These are phyloP conservation scores for Tetragonisca angustula DNA, from an alignment of 2,888 invertebrate genomes.

Conservation along the genomic window DNA sequence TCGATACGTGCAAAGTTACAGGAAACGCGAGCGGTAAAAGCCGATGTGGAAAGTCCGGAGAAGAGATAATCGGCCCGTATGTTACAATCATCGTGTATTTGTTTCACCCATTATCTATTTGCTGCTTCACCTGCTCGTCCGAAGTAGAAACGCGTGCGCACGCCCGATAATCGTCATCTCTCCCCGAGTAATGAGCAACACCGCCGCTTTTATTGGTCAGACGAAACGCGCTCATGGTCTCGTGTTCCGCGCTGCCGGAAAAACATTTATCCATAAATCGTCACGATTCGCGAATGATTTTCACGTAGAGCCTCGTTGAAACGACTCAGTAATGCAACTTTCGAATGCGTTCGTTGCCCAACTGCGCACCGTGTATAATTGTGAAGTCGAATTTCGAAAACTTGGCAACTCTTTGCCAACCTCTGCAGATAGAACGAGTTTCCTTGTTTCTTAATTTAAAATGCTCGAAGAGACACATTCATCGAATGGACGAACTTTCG, in stretches of 20 bases:
- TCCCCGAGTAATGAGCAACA: slow-evolving; percentile 15
- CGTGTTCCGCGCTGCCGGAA: slow-evolving; percentile 15
- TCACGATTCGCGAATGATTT: not conserved
- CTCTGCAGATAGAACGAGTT: not conserved
- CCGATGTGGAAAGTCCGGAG: slow-evolving; percentile 81
- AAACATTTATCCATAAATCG: slow-evolving; percentile 22
- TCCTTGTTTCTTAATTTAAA: not conserved
- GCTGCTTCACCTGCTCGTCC: slow-evolving; percentile 74
- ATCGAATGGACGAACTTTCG: not conserved
- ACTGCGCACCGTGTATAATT: not conserved
- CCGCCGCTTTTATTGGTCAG: slow-evolving; percentile 16
- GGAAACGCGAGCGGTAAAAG: slow-evolving; percentile 76
- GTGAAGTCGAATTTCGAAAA: not conserved
- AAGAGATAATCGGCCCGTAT: slow-evolving; percentile 83
- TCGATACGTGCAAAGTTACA: slow-evolving; percentile 52
- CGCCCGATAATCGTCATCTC: slow-evolving; percentile 10
- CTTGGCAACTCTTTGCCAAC: not conserved
- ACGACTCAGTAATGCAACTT: not conserved
- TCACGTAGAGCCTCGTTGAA: not conserved
- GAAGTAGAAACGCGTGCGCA: slow-evolving; percentile 62
- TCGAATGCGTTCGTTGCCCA: not conserved
- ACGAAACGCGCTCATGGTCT: slow-evolving; percentile 14
- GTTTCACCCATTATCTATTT: slow-evolving; percentile 82
- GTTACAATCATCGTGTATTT: slow-evolving; percentile 82
- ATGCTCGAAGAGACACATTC: not conserved